Conservation (phyloP, 2,797 vertebrate species). For the Coluber constrictor region DNA sequence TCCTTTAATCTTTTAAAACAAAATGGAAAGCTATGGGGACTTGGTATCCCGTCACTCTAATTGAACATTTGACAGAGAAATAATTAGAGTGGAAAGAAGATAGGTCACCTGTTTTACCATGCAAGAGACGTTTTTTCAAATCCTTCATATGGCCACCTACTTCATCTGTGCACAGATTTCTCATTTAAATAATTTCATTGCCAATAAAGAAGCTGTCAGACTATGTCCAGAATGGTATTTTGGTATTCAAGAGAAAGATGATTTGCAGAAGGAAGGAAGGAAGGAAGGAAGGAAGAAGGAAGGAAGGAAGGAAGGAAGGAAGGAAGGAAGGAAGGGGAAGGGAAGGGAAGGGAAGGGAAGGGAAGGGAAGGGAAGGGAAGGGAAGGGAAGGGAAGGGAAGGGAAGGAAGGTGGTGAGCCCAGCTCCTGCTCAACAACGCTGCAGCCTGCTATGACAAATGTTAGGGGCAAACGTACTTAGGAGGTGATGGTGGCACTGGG, state of each 20-base stretch:
- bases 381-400: too few relatives aligned
- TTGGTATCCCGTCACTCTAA: slow-evolving; percentile 31
- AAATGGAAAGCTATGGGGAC: slow-evolving; percentile 50
- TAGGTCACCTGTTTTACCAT: neutral
- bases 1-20: slow-evolving; percentile 62
- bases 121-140: slow-evolving; percentile 25
- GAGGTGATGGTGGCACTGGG: too few relatives aligned
- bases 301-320: too few relatives aligned
- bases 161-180: slow-evolving; percentile 16
- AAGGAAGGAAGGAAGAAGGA: neutral
- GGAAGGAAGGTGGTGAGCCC: too few relatives aligned
- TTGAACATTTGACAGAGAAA: slow-evolving; percentile 46
- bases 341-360: too few relatives aligned
- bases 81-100: slow-evolving; percentile 39
- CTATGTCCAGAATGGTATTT: slow-evolving; percentile 9
- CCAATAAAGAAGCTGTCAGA: slow-evolving; percentile 21
- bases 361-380: too few relatives aligned
- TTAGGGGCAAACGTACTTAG: too few relatives aligned
- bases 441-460: too few relatives aligned
- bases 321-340: too few relatives aligned
- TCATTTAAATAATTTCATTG: neutral
- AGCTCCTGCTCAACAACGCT: too few relatives aligned
- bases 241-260: neutral
- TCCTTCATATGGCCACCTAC: neutral
- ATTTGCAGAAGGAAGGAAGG: neutral